Conservation (phyloP, 2,113 vertebrate species). For the Hiodon tergisus region DNA sequence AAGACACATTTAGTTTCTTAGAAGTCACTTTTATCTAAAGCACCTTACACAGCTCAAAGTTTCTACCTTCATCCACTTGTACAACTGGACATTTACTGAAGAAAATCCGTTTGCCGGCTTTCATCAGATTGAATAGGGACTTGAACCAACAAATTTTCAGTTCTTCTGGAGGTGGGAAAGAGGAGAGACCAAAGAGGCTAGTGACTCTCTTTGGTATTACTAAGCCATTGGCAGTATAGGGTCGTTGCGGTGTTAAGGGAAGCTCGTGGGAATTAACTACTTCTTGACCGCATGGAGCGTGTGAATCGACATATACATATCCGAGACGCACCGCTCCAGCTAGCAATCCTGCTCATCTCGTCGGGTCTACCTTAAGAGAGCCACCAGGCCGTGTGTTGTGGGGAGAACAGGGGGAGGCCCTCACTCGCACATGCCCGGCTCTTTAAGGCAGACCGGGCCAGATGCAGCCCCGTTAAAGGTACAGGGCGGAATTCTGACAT, state of each 20-base stretch:
- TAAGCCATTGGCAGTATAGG: not conserved
- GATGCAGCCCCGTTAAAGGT: constrained; percentile 62
- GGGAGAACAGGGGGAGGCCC: constrained; percentile 61
- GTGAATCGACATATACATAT: not conserved
- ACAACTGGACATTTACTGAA: too few relatives aligned
- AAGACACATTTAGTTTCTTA: too few relatives aligned
- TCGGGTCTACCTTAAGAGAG: constrained; percentile 12
- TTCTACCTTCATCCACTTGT: too few relatives aligned
- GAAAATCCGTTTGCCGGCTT: too few relatives aligned
- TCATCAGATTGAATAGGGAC: too few relatives aligned
- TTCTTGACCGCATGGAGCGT: not conserved
- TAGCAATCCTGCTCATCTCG: not conserved
- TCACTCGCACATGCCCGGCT: constrained; percentile 63
- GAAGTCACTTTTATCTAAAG: too few relatives aligned
- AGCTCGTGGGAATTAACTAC: constrained; percentile 15
- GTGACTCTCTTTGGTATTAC: not conserved
- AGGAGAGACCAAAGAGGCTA: too few relatives aligned
- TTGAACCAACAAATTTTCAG: too few relatives aligned
- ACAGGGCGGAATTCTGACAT: constrained; percentile 41
- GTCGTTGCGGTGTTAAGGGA: constrained; percentile 35
- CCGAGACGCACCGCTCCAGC: constrained; percentile 28
- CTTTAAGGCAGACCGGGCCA: constrained; percentile 72
- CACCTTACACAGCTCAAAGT: too few relatives aligned
- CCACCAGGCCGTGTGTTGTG: constrained; percentile 51
- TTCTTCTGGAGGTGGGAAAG: too few relatives aligned